Evolutionary conservation across 2,113 vertebrate species (phyloP).

Genomic region (Dasyornis broadbenti): DNA sequence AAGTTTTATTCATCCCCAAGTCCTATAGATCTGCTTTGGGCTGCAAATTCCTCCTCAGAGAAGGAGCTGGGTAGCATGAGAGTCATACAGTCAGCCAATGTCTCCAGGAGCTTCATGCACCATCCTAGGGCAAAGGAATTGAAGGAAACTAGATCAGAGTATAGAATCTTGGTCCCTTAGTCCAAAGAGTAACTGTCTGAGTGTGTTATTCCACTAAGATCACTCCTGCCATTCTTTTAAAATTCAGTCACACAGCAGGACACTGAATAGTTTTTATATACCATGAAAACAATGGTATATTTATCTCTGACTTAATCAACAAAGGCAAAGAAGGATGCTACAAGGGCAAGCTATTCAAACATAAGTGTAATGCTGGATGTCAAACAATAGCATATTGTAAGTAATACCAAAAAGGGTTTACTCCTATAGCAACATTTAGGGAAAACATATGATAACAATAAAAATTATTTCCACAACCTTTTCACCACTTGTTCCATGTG

Average conservation of each 20-base stretch:
- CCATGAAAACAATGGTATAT: conserved; percentile 34
- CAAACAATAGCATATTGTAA: conserved; percentile 70
- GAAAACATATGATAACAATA: conserved; percentile 75
- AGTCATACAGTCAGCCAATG: background rate
- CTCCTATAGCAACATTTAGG: conserved; percentile 55
- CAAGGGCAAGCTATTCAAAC: conserved; percentile 60
- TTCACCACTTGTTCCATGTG: conserved; percentile 69
- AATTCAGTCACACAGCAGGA: background rate
- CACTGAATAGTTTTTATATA: conserved; percentile 20
- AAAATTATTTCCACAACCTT: conserved; percentile 70
- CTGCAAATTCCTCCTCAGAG: background rate
- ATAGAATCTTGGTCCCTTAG: background rate
- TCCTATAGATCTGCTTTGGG: background rate
- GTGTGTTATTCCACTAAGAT: background rate
- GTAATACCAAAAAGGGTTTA: conserved; percentile 50
- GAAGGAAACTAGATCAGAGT: background rate
- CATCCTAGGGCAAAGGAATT: background rate
- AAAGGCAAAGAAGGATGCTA: conserved; percentile 46
- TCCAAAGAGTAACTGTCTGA: background rate
- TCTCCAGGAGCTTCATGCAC: background rate
- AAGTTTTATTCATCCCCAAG: background rate
- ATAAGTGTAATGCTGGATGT: conserved; percentile 55
- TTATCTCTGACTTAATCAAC: conserved; percentile 54
- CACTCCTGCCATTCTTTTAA: background rate
- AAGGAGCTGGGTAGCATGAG: background rate